Evolutionary conservation across 1,140 invertebrate genomes (phyloP), one percentile per base, ranked within the genome.

Genomic region (Scaptomyza montana): DNA sequence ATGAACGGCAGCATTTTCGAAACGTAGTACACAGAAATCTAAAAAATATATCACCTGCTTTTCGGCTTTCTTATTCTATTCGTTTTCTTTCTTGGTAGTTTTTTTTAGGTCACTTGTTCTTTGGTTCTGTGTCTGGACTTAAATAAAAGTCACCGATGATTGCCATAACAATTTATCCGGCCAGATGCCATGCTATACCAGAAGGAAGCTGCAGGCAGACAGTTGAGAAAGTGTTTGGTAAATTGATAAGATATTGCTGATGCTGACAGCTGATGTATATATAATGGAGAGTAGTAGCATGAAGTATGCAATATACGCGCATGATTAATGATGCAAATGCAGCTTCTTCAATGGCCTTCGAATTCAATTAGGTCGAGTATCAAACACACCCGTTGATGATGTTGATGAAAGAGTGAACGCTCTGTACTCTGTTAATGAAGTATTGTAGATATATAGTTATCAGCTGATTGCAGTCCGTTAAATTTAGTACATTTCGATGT

Each of bases 101-200:
- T 25, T 25, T 25, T 25, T 25, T 25, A 25, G 41, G 43, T 28
- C 50, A 54, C 49, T 59, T 65, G 53, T 65, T 39, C 39, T 53
- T 54, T 6, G 41, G 50, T 30, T 13, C 69, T 10, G 33, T 25
- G 64, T 50, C 70, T 73, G 56, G 50, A 73, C 64, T 73, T 67
- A 75, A 70, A 89, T 87, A 77, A 87, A 87, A 89, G 78, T 89
- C 84, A 82, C 79, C 79, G 72, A 87, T 87, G 78, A 87, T 87
- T 89, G 84, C 75, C 78, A 79, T 79, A 78, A 87, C 89, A 87
- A 87, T 87, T 87, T 81, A 89, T 82, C 71, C 68, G 41, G 56
- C 21, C 43, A 54, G 65, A 51, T 47, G 57, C 30, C 13, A 36
- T 36, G 33, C 33, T 9, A 36, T 9, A 36, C 8, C 33, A 36